phyloP scores from a whole-genome alignment of 2,888 invertebrate genomes.

The Colostygia pectinataria region DNA sequence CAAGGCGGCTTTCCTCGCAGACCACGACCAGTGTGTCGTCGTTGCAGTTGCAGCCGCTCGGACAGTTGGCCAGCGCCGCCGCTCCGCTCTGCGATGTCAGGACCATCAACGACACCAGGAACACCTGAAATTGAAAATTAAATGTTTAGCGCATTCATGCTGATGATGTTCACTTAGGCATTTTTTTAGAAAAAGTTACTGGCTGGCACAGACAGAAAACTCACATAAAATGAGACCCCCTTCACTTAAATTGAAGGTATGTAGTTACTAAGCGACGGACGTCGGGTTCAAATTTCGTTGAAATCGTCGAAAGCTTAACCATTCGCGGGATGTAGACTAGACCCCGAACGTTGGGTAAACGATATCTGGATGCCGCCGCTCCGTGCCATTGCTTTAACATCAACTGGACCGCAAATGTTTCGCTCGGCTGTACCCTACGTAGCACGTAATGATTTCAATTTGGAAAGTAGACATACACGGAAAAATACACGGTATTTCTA shows the following conservation, averaged over 20 bases:
- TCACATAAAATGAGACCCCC: slow-evolving; percentile 19
- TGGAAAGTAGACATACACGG: slow-evolving; percentile 37
- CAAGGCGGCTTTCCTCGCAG: slow-evolving; percentile 93
- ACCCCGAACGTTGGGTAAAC: slow-evolving; percentile 35
- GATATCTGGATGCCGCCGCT: slow-evolving; percentile 37
- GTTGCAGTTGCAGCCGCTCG: slow-evolving; percentile 93
- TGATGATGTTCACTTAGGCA: no score
- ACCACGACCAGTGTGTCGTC: slow-evolving; percentile 94
- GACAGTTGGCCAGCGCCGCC: slow-evolving; percentile 89
- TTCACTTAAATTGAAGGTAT: slow-evolving; percentile 15
- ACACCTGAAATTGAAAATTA: slow-evolving; percentile 62
- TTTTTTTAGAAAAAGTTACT: slow-evolving; percentile 20
- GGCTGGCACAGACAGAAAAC: slow-evolving; percentile 1
- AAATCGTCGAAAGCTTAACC: slow-evolving; percentile 38
- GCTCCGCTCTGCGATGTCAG: slow-evolving; percentile 71
- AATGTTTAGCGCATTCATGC: slow-evolving; percentile 5
- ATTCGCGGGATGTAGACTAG: slow-evolving; percentile 30
- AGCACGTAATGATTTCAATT: slow-evolving; percentile 42
- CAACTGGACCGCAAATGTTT: slow-evolving; percentile 44
- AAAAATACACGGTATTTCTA: slow-evolving; percentile 46
- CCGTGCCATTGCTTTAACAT: slow-evolving; percentile 34
- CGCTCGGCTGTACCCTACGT: slow-evolving; percentile 30
- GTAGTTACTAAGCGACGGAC: no score
- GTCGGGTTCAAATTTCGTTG: slow-evolving; percentile 34
- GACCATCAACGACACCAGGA: slow-evolving; percentile 64